Percentiles rank a stretch among this genome's conserved stretches.
Conservation (phyloP, 1,140 invertebrate genomes). For the Lepidotrigona ventralis region DNA sequence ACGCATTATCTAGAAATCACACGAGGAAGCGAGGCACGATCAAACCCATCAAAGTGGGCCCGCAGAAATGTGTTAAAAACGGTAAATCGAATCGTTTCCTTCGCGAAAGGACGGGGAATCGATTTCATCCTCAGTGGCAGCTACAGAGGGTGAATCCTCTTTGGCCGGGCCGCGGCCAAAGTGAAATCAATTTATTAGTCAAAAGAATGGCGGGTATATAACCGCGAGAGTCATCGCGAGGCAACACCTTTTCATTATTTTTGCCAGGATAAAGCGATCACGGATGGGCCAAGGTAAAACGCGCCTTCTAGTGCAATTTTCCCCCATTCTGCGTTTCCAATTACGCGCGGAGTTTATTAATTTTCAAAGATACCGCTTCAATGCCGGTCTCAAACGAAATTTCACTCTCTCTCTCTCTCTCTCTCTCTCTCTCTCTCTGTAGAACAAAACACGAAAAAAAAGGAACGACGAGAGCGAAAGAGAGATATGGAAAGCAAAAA, state of each 20-base stretch:
- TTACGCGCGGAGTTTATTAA: conserved; percentile 30
- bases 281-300: not conserved
- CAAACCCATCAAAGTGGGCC: too few relatives aligned
- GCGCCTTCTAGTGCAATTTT: not conserved
- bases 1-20: too few relatives aligned
- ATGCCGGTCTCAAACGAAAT: conserved; percentile 18
- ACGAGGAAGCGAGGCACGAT: too few relatives aligned
- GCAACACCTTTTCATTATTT: conserved; percentile 21
- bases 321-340: conserved; percentile 12
- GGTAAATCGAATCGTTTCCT: not conserved
- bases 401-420: not conserved
- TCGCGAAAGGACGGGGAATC: not conserved
- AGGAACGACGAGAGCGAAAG: not conserved
- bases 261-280: conserved; percentile 2
- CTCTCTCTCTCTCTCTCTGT: not conserved
- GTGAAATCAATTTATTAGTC: conserved; percentile 5
- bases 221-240: not conserved
- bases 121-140: not conserved
- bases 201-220: not conserved
- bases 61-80: not conserved
- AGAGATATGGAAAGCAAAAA: not conserved
- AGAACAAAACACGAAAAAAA: not conserved
- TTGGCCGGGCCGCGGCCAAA: not conserved
- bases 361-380: conserved; percentile 11
- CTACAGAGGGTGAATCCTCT: not conserved